These are phyloP conservation scores for Poeciliopsis gracilis DNA, from an alignment of 2,797 vertebrate genomes.

Conservation along the genomic window DNA sequence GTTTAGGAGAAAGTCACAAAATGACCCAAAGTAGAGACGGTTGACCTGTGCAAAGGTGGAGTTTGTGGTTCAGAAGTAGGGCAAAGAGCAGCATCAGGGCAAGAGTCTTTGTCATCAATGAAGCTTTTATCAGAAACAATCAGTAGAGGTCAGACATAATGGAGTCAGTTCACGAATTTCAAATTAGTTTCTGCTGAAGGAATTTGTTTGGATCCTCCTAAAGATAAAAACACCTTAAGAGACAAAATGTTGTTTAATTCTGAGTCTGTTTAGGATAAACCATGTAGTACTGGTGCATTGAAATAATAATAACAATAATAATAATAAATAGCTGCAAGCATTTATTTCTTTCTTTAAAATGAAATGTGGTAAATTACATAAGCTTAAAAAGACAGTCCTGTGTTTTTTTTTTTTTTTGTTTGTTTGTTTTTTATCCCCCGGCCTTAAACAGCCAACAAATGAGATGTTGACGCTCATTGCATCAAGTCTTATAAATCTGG, in stretches of 20 bases:
- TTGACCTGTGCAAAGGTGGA: constrained; percentile 6
- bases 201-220: not conserved
- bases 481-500: not conserved
- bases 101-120: constrained; percentile 17
- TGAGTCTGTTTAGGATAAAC: not conserved
- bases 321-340: not conserved
- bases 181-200: not conserved
- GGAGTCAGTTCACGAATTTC: not conserved
- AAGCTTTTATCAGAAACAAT: not conserved
- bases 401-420: too few relatives aligned
- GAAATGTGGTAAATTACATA: not conserved
- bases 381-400: not conserved
- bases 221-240: not conserved
- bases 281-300: not conserved
- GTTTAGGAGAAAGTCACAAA: not conserved
- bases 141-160: constrained; percentile 1
- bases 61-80: not conserved
- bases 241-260: not conserved
- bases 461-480: not conserved
- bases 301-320: not conserved
- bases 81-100: constrained; percentile 4
- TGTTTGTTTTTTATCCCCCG: not conserved
- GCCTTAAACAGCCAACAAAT: constrained; percentile 3
- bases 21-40: not conserved
- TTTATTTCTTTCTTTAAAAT: not conserved